phyloP scores from a whole-genome alignment of 2,113 vertebrate genomes.

The Catharus minimus region DNA sequence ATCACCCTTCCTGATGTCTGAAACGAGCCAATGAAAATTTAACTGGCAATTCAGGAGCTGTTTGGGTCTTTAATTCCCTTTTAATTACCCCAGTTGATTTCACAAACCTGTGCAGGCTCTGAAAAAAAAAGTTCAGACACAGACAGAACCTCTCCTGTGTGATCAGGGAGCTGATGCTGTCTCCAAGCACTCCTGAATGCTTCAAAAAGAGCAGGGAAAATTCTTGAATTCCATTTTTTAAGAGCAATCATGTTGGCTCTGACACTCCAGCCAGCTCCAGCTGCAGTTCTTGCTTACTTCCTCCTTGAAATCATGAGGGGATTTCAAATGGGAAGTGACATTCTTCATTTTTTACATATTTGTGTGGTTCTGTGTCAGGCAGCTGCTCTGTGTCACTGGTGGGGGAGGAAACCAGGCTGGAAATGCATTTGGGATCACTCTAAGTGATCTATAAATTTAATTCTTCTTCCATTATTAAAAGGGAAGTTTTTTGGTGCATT shows the following conservation, averaged over 20 bases:
- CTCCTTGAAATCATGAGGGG: background rate
- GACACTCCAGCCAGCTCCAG: background rate
- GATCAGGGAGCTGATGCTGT: fast-evolving
- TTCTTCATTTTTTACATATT: background rate
- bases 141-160: background rate
- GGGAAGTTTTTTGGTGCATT: fast-evolving
- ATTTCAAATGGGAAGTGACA: slow-evolving; percentile 12
- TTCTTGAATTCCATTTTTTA: background rate
- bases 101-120: background rate
- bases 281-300: background rate
- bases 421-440: background rate
- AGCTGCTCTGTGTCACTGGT: background rate
- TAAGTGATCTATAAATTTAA: background rate
- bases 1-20: fast-evolving
- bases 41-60: background rate
- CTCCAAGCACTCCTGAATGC: no score
- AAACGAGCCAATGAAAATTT: background rate
- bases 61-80: background rate
- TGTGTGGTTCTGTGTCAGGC: background rate
- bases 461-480: background rate
- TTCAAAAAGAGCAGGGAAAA: background rate
- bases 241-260: background rate
- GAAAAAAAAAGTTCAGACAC: background rate
- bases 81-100: background rate
- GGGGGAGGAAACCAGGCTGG: background rate